These are phyloP conservation scores for Micronisus gabar DNA, from an alignment of 2,113 vertebrate genomes.

Conservation along the genomic window DNA sequence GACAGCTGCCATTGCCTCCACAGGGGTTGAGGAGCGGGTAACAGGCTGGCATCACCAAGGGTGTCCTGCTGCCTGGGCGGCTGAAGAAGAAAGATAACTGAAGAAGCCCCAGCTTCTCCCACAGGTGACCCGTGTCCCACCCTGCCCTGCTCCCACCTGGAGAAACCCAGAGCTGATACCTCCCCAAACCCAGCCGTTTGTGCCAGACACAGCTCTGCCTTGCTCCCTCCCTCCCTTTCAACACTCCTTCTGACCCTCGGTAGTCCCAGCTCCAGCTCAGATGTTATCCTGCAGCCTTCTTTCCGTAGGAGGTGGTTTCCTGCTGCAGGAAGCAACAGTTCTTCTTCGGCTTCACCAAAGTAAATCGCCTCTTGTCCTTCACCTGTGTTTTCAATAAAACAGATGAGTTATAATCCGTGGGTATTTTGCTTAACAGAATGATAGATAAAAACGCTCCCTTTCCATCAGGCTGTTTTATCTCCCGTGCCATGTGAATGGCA, in stretches of 20 bases:
- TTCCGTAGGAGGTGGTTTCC: background rate
- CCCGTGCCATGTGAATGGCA: background rate
- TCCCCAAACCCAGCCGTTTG: background rate
- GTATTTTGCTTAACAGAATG: background rate
- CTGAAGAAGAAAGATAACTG: background rate
- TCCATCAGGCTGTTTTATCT: background rate
- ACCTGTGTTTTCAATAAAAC: background rate
- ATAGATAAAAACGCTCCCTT: background rate
- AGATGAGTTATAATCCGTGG: background rate
- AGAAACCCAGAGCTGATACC: background rate
- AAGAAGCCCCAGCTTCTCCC: background rate
- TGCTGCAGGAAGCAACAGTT: background rate
- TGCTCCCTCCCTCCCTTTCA: background rate
- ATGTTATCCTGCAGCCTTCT: background rate
- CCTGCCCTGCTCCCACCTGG: background rate
- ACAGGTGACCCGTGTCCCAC: background rate
- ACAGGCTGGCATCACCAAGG: background rate
- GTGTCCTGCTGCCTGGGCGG: rapidly evolving
- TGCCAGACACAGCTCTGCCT: background rate
- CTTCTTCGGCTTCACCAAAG: background rate
- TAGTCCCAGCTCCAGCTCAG: background rate
- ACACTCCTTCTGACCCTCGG: rapidly evolving
- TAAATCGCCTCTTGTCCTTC: background rate
- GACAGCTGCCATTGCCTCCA: background rate
- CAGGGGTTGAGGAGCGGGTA: rapidly evolving